Conservation (phyloP, 2,888 invertebrate species). For the Polyommatus iphigenia region DNA sequence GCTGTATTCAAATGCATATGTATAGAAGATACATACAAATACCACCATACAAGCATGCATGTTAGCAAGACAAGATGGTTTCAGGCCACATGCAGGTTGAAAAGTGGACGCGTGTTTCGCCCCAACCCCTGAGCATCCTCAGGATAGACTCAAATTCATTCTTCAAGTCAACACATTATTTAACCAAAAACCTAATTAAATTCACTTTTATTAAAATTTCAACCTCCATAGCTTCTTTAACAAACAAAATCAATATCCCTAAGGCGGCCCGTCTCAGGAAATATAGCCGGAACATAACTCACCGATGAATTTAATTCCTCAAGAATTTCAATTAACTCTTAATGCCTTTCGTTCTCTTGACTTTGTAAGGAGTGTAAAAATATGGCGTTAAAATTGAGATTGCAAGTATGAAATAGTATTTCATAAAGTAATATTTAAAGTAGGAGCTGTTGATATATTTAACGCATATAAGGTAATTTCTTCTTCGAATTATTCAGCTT, state of each 20-base stretch:
- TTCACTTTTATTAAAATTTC: neutral
- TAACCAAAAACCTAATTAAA: neutral
- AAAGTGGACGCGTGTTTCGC: too few relatives aligned
- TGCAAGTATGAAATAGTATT: neutral
- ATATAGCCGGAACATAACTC: conserved; percentile 21
- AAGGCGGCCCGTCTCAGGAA: neutral
- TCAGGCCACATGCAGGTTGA: too few relatives aligned
- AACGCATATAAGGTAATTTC: neutral
- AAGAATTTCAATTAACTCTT: conserved; percentile 20
- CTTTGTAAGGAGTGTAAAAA: conserved; percentile 5
- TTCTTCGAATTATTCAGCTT: too few relatives aligned
- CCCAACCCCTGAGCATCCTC: too few relatives aligned
- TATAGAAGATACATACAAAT: too few relatives aligned
- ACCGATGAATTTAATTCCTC: conserved; percentile 23
- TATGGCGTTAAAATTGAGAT: neutral
- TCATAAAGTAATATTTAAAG: neutral
- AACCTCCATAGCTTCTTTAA: neutral
- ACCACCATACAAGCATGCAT: too few relatives aligned
- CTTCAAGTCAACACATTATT: neutral
- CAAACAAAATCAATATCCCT: conserved; percentile 7
- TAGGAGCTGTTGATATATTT: neutral
- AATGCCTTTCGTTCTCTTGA: conserved; percentile 7
- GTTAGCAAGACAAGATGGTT: neutral
- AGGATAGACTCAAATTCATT: too few relatives aligned
- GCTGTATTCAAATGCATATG: too few relatives aligned